phyloP scores from a whole-genome alignment of 2,113 vertebrate species.

The Egretta garzetta region DNA sequence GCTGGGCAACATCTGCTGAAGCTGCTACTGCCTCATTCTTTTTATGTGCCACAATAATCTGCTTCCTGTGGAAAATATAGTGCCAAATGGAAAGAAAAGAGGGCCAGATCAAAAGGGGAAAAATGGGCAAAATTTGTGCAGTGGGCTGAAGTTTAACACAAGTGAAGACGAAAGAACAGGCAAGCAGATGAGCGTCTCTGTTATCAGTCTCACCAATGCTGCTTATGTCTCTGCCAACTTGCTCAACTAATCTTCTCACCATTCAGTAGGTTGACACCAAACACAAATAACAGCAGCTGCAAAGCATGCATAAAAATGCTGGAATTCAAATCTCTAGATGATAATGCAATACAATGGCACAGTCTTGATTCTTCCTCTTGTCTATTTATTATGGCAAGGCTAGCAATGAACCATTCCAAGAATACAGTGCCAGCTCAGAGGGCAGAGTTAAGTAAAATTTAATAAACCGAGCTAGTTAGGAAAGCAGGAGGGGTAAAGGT shows the following conservation, averaged over 20 bases:
- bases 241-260: slow-evolving; percentile 17
- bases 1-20: slow-evolving; percentile 45
- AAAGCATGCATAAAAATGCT: slow-evolving; percentile 31
- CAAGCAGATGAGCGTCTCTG: neutral
- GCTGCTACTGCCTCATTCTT: neutral
- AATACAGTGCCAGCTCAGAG: neutral
- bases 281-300: slow-evolving; percentile 28
- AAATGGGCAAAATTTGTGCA: neutral
- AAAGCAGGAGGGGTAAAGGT: neutral
- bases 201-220: neutral
- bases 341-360: slow-evolving; percentile 7
- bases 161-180: neutral
- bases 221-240: slow-evolving; percentile 5
- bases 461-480: neutral
- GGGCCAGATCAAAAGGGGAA: neutral
- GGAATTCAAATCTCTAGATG: slow-evolving; percentile 29
- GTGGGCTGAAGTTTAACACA: neutral
- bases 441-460: slow-evolving; percentile 17
- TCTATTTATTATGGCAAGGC: slow-evolving; percentile 13
- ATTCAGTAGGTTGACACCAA: slow-evolving; percentile 16
- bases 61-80: neutral
- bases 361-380: neutral
- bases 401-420: neutral
- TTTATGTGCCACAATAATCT: neutral
- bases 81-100: neutral